Evolutionary conservation across 2,888 invertebrate genomes (phyloP), one percentile per base, ranked within the genome.

Genomic region (Lacanobia wlatinum): DNA sequence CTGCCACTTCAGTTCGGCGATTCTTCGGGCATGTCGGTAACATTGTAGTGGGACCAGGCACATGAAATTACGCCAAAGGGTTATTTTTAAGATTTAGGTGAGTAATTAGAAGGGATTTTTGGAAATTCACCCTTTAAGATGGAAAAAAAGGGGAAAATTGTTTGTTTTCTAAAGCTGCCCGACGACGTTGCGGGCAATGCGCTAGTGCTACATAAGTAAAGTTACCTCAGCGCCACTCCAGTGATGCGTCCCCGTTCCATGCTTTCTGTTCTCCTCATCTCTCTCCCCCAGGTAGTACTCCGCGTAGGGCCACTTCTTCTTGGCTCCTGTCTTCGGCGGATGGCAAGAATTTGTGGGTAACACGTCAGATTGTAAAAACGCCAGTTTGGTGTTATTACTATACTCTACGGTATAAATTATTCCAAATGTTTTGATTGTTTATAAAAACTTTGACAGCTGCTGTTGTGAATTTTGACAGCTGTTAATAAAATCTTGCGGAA

Each of bases 201-300:
- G 40, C 40, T 2, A 23, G 3, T 34, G 34, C 34, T 34, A 34
- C 34, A 34, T 28, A 28, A 28, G 6, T 34, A 28, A 10, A 34
- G 10, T 38, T 18, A 56, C 95, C 92, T 94, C 89, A 21, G 94
- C 90, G 16, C 94, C 93, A 16, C 89, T 87, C 95, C 95, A 95
- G 65, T 92, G 88, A 66, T 93, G 87, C 55, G 86, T 83, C 2
- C 93, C 95, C 0, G 14, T 14, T 0, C 84, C 86, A 64, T 70
- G 62, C 50, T 86, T 86, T 18, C 83, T 78, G 0, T 85, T 72
- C 21, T 92, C 88, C 5, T 88, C 70, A 82, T 95, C 94, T 79
- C 80, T 90, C 6, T 93, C 87, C n/a, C 95, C 96, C 2, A 85
- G n/a, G 60, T 94, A 95, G 82, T 94, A 94, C 76, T 96, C 91